phyloP scores from a whole-genome alignment of 2,888 invertebrate species.

The Keiferia lycopersicella region DNA sequence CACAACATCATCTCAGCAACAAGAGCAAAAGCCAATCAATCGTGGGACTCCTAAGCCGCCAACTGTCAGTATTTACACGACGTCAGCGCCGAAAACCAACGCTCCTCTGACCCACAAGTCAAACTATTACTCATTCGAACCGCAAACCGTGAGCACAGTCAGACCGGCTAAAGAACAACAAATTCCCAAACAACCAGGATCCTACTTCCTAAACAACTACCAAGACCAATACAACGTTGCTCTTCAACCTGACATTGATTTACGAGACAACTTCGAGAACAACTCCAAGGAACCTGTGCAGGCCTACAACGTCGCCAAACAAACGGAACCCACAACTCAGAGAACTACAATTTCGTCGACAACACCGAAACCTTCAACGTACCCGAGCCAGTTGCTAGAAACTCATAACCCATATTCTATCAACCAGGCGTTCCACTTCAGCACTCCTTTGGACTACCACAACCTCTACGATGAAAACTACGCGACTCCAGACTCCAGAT shows the following conservation, averaged over 20 bases:
- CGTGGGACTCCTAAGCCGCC: conserved; percentile 68
- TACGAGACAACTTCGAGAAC: conserved; percentile 44
- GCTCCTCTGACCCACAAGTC: conserved; percentile 50
- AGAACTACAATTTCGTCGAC: conserved; percentile 50
- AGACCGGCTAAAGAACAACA: conserved; percentile 49
- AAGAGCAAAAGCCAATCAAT: conserved; percentile 55
- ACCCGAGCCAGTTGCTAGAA: conserved; percentile 67
- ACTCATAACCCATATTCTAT: conserved; percentile 77
- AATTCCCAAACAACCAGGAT: conserved; percentile 55
- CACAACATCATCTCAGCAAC: conserved; percentile 36
- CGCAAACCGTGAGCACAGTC: conserved; percentile 64
- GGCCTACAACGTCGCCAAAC: conserved; percentile 47
- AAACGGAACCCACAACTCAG: conserved; percentile 52
- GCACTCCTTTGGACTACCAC: conserved; percentile 72
- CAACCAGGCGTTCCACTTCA: conserved; percentile 76
- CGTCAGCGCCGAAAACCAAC: conserved; percentile 61
- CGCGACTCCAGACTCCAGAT: conserved; percentile 45
- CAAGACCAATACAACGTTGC: conserved; percentile 54
- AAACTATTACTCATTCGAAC: conserved; percentile 71
- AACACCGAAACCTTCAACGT: conserved; percentile 62
- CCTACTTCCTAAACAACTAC: conserved; percentile 58
- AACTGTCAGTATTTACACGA: conserved; percentile 67
- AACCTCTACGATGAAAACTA: conserved; percentile 65
- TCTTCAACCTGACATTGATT: conserved; percentile 51
- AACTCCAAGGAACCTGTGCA: conserved; percentile 44